phyloP scores from a whole-genome alignment of 2,888 invertebrate species.

The Augiades crinisus region DNA sequence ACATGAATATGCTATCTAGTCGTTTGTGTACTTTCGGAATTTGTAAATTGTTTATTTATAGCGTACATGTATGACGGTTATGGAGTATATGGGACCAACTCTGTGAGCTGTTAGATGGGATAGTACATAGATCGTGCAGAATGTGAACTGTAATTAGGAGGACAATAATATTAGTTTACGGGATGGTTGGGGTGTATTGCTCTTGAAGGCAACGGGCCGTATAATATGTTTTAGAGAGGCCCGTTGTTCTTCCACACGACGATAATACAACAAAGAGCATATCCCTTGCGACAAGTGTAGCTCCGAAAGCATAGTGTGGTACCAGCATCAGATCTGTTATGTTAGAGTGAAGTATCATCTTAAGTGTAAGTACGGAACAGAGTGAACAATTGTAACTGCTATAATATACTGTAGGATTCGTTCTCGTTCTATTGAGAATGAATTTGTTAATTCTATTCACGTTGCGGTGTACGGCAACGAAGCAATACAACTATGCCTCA shows the following conservation, averaged over 20 bases:
- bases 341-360: conserved; percentile 57
- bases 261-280: conserved; percentile 68
- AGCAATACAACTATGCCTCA: conserved; percentile 54
- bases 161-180: conserved; percentile 46
- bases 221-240: conserved; percentile 79
- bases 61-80: conserved; percentile 65
- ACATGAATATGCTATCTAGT: conserved; percentile 81
- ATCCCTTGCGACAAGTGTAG: conserved; percentile 46
- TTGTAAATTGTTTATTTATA: conserved; percentile 74
- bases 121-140: conserved; percentile 44
- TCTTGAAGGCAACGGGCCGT: conserved; percentile 70
- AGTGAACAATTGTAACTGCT: conserved; percentile 33
- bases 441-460: conserved; percentile 41
- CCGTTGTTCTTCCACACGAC: conserved; percentile 64
- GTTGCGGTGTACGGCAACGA: conserved; percentile 45
- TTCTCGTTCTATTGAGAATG: conserved; percentile 49
- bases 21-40: conserved; percentile 81
- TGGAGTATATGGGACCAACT: conserved; percentile 78
- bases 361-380: conserved; percentile 53
- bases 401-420: conserved; percentile 41
- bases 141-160: conserved; percentile 39
- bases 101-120: conserved; percentile 61
- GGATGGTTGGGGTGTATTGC: conserved; percentile 55
- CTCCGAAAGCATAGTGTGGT: conserved; percentile 44
- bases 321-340: conserved; percentile 73